These are phyloP conservation scores for Aulostomus chinensis DNA, from an alignment of 2,797 vertebrate species.

Conservation along the genomic window DNA sequence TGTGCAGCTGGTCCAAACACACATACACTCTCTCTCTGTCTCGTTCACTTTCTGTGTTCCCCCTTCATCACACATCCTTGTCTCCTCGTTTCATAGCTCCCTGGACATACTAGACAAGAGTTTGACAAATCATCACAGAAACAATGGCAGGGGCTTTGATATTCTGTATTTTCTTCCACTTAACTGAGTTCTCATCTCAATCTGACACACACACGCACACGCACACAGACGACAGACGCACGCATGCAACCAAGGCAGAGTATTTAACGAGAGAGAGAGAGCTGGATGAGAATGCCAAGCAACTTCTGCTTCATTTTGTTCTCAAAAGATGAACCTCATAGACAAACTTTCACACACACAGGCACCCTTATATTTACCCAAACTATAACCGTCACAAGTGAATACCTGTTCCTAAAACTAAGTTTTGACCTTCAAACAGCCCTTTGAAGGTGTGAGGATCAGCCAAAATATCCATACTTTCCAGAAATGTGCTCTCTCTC, in stretches of 20 bases:
- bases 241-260: conserved; percentile 10
- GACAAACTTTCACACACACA: conserved; percentile 1
- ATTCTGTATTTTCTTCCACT: conserved; percentile 52
- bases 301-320: conserved; percentile 56
- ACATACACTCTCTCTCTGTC: conserved; percentile 33
- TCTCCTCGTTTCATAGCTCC: conserved; percentile 8
- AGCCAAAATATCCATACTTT: no score
- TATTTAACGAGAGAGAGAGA: conserved; percentile 50
- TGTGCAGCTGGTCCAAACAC: conserved; percentile 74
- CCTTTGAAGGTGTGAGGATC: no score
- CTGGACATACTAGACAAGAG: conserved; percentile 38
- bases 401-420: no score
- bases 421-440: no score
- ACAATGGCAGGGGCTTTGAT: conserved; percentile 59
- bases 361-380: no score
- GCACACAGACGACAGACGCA: not conserved
- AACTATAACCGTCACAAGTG: no score
- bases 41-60: conserved; percentile 30
- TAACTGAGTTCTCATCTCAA: conserved; percentile 58
- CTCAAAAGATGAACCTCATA: conserved; percentile 21
- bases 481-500: no score
- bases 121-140: conserved; percentile 66
- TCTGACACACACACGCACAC: conserved; percentile 54
- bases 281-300: conserved; percentile 44
- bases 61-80: conserved; percentile 20